Evolutionary conservation across 2,797 vertebrate species (phyloP).

Genomic region (Echeneis naucrates): DNA sequence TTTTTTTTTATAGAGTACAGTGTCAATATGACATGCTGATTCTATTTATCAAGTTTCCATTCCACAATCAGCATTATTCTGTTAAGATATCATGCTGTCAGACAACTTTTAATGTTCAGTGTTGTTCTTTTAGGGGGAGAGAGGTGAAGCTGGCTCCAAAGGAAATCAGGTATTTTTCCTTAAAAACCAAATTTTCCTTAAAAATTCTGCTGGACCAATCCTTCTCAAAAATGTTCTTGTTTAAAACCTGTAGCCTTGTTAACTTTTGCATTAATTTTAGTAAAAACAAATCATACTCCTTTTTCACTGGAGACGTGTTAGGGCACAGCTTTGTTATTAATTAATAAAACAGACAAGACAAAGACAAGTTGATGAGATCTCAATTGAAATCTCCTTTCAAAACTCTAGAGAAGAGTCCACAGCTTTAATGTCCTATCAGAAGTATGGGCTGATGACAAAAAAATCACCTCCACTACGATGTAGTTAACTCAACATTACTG

Average conservation of each 20-base stretch:
- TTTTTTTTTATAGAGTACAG: conserved; percentile 1
- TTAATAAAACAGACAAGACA: not conserved
- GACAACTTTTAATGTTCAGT: conserved; percentile 13
- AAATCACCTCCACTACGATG: not conserved
- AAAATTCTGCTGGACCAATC: no score
- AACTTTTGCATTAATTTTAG: no score
- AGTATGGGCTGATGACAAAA: not conserved
- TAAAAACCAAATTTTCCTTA: no score
- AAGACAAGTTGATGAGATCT: not conserved
- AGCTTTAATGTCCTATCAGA: not conserved
- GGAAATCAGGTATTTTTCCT: conserved; percentile 83
- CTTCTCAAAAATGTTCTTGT: no score
- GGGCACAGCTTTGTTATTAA: not conserved
- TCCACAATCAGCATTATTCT: conserved; percentile 2
- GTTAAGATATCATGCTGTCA: not conserved
- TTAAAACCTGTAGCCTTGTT: no score
- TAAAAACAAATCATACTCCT: no score
- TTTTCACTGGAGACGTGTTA: no score
- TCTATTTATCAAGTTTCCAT: not conserved
- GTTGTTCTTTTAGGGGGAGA: conserved; percentile 77
- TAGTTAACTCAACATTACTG: not conserved
- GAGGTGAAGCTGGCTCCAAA: conserved; percentile 72
- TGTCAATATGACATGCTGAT: conserved; percentile 7
- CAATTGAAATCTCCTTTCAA: not conserved
- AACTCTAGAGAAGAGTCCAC: not conserved